Percentiles rank a stretch among this genome's conserved stretches.
These are phyloP conservation scores for Triplophysa bombifrons DNA, from an alignment of 2,797 vertebrate species.

Conservation along the genomic window DNA sequence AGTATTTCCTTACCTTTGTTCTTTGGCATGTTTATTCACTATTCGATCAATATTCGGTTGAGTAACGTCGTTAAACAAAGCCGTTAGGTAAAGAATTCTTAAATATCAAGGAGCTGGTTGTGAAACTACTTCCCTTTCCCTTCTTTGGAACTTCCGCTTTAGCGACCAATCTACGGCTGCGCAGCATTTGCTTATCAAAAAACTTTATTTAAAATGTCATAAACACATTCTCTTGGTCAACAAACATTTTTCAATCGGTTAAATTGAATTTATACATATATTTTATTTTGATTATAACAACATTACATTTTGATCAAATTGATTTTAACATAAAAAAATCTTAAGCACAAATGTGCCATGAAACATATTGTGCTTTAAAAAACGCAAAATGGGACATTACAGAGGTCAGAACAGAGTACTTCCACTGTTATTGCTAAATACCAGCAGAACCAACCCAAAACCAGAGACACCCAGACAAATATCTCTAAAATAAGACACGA, in stretches of 20 bases:
- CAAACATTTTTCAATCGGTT: not conserved
- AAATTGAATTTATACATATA: not conserved
- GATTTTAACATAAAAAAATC: not conserved
- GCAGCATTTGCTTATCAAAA: not conserved
- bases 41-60: not conserved
- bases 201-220: conserved; percentile 45
- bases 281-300: not conserved
- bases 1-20: conserved; percentile 55
- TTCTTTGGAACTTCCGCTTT: not conserved
- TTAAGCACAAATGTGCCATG: not conserved
- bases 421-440: conserved; percentile 13
- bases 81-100: not conserved
- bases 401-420: not conserved
- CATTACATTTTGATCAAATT: conserved; percentile 1
- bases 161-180: conserved; percentile 15
- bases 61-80: not conserved
- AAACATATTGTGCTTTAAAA: too few species aligned
- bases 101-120: not conserved
- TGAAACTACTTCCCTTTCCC: not conserved
- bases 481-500: conserved; percentile 1
- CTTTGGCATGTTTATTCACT: conserved; percentile 57
- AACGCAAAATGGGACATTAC: not conserved
- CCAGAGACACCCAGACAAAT: not conserved
- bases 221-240: not conserved
- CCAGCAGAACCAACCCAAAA: conserved; percentile 15